Conservation (phyloP, 2,888 invertebrate genomes). For the Sepioteuthis lessoniana region DNA sequence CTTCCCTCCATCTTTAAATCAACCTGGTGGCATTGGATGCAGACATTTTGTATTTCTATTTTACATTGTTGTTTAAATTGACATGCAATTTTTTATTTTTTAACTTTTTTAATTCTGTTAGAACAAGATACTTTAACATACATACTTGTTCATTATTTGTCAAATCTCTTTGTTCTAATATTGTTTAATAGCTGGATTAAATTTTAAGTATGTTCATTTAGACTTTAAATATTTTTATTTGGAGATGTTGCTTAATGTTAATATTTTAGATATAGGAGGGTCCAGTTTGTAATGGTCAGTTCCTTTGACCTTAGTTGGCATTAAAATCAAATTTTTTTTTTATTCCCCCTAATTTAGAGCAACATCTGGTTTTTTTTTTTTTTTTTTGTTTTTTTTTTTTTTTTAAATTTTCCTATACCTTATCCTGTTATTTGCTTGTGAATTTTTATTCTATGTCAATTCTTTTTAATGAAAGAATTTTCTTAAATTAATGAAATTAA, state of each 20-base stretch:
- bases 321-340: not conserved
- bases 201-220: not conserved
- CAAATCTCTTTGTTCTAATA: not conserved
- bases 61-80: constrained; percentile 13
- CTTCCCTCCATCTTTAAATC: not conserved
- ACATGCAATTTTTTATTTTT: not conserved
- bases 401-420: not conserved
- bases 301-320: no score
- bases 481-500: not conserved
- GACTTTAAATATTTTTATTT: not conserved
- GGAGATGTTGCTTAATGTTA: not conserved
- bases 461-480: not conserved
- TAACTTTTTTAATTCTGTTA: not conserved
- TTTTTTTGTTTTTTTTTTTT: no score
- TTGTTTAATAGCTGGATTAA: not conserved
- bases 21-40: constrained; percentile 33
- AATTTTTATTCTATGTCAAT: not conserved
- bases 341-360: not conserved
- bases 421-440: not conserved
- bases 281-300: no score
- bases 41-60: not conserved
- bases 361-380: no score
- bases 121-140: not conserved
- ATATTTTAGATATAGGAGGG: no score
- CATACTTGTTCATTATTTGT: not conserved